These are phyloP conservation scores for Diacarnus erythraeanus DNA, from an alignment of 37 sponge, comb jelly and placozoan genomes.

Conservation along the genomic window DNA sequence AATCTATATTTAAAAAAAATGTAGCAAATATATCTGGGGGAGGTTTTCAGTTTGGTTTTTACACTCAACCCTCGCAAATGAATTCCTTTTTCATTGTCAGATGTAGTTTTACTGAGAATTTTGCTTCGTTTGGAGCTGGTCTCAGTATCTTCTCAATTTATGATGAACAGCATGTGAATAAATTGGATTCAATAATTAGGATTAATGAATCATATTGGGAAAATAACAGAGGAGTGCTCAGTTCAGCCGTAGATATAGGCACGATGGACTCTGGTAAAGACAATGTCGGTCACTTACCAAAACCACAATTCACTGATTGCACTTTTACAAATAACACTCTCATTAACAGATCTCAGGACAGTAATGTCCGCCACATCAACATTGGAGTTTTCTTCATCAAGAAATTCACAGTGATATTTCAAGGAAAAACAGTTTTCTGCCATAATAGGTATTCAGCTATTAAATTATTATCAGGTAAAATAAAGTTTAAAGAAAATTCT, in stretches of 20 bases:
- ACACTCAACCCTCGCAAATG: not conserved
- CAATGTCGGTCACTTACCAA: not conserved
- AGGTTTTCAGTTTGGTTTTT: not conserved
- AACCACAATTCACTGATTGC: not conserved
- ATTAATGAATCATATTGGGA: not conserved
- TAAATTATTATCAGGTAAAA: not conserved
- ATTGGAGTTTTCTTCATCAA: not conserved
- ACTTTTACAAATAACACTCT: not conserved
- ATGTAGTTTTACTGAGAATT: not conserved
- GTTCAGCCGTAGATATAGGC: not conserved
- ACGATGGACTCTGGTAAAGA: not conserved
- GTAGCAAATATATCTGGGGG: not conserved
- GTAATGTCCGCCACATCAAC: not conserved
- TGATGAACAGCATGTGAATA: not conserved
- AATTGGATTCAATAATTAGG: not conserved
- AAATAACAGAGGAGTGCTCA: not conserved
- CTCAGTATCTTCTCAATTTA: not conserved
- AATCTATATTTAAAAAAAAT: not conserved
- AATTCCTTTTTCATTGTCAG: not conserved
- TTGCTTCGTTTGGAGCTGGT: not conserved
- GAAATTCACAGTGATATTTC: not conserved
- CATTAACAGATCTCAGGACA: not conserved
- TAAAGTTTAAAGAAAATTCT: not conserved
- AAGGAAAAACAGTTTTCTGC: not conserved
- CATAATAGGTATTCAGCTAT: constrained; percentile 19